Base-by-base conservation (phyloP, 2,888 invertebrate genomes). In the Junonia oenone region DNA sequence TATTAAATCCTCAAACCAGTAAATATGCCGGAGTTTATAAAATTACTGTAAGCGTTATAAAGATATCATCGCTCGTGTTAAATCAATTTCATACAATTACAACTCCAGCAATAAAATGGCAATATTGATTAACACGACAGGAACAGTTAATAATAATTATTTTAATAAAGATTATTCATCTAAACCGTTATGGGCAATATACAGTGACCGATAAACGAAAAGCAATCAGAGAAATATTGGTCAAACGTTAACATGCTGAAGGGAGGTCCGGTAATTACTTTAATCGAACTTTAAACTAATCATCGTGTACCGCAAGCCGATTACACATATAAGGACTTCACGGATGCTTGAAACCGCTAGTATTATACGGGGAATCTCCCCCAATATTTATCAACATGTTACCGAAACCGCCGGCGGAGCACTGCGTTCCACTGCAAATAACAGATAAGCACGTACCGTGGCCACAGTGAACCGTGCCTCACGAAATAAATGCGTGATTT, bases 401-500 rank as follows among this genome's bases (percentile, higher is more conserved):
- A 66, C 76, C 75, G 75, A 81, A 81, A 76, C 76, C 76, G 69
- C 73, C 63, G 64, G 56, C 60, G 62, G 68, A 68, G 69, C 71
- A 67, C 67, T 72, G 71, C 75, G 73, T 80, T 77, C 68, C 72
- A 68, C 79, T 86, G 85, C 87, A 82, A 88, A 85, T 78, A 83
- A 73, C 78, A 81, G 89, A 88, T 89, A 88, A 89, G 85, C 87
- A 83, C 84, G 83, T 79, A 72, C 76, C 69, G 71, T 68, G 72
- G 76, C 83, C 85, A 70, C 81, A 81, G 65, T 69, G 66, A 68
- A 71, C 76, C 80, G 87, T 79, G 83, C 79, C 67, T 71, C 73
- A 68, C 76, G 76, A 80, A 83, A 89, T 87, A 86, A 86, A 85
- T 81, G 74, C 78, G 73, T 84, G 86, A 88, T 89, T 89, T 88